phyloP scores from a whole-genome alignment of 1,140 invertebrate species.

The Bombyx mandarina region DNA sequence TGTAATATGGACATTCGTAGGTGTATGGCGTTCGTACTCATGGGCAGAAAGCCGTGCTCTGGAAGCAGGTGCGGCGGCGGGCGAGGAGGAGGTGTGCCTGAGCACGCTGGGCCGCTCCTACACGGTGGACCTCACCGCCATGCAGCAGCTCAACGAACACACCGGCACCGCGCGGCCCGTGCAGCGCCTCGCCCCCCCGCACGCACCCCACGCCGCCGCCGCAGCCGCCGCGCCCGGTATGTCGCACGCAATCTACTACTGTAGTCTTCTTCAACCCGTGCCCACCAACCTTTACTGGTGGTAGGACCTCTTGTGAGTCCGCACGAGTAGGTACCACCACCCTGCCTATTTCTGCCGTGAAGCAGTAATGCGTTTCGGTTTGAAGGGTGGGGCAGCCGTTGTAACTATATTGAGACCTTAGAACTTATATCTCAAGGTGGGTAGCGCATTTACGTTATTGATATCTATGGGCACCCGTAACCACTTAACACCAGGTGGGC shows the following conservation, averaged over 20 bases:
- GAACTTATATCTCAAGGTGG: too few species aligned
- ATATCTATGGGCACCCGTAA: too few species aligned
- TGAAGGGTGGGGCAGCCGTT: too few species aligned
- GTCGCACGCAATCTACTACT: too few species aligned
- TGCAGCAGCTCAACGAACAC: constrained; percentile 99
- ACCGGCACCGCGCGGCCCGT: constrained; percentile 93
- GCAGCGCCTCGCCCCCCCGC: constrained; percentile 75
- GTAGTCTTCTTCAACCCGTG: not conserved
- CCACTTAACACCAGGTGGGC: too few species aligned
- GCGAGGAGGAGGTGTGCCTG: constrained; percentile 95
- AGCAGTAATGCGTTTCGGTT: too few species aligned
- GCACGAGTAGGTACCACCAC: too few species aligned
- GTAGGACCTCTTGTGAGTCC: too few species aligned
- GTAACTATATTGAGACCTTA: too few species aligned
- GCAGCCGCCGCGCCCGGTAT: constrained; percentile 23
- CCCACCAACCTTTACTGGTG: too few species aligned
- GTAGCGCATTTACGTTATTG: too few species aligned
- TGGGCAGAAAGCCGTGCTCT: constrained; percentile 77
- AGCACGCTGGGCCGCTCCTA: constrained; percentile 93
- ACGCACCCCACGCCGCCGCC: constrained; percentile 21
- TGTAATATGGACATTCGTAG: constrained; percentile 17
- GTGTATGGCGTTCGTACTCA: constrained; percentile 77
- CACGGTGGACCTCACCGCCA: constrained; percentile 95
- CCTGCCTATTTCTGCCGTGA: too few species aligned
- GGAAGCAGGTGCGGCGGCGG: constrained; percentile 91